Evolutionary conservation across 2,888 invertebrate genomes (phyloP), one percentile per base, ranked within the genome.

Genomic region (Luperina nickerlii): DNA sequence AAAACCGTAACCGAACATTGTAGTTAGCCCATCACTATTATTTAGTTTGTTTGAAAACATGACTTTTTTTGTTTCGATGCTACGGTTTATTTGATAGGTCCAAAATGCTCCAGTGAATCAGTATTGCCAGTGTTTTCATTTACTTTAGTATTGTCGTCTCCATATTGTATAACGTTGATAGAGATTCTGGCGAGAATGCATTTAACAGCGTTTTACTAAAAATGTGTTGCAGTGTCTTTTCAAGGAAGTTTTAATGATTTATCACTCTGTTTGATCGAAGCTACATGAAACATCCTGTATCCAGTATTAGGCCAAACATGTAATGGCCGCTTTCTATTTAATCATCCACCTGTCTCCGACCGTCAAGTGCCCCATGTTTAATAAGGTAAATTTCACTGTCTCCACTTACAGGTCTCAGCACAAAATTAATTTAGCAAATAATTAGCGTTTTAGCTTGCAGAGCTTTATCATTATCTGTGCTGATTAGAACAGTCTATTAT

Each of bases 291-390:
- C 84, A 83, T 73, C 78, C 84, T 87, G 72, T 79, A 45, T 32
- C 13, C 65, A 72, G 78, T 82, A 81, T 84, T 76, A 77, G 79
- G 60, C 63, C 81, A 86, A 83, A 78, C 89, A 78, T 79, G 83
- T 70, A 78, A 76, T 68, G 70, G 62, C 74, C 24, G 84, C 86
- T 88, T 88, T 88, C 88, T 88, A 88, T 78, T 80, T 88, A 89
- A 88, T 86, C 81, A 79, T 83, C 70, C 67, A 86, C 79, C 86
- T 84, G 86, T 88, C 82, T 74, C 73, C 48, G 66, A 62, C 67
- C 72, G 75, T 83, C 72, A 82, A 78, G 69, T 73, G 27, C 15
- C 5, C 45, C 62, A 65, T 70, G 85, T 84, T 74, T 79, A 84
- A 87, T 80, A 84, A 85, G 69, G 74, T 75, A 87, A 87, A 76